These are phyloP conservation scores for Zeus faber DNA, from an alignment of 2,113 vertebrate genomes.

Conservation along the genomic window DNA sequence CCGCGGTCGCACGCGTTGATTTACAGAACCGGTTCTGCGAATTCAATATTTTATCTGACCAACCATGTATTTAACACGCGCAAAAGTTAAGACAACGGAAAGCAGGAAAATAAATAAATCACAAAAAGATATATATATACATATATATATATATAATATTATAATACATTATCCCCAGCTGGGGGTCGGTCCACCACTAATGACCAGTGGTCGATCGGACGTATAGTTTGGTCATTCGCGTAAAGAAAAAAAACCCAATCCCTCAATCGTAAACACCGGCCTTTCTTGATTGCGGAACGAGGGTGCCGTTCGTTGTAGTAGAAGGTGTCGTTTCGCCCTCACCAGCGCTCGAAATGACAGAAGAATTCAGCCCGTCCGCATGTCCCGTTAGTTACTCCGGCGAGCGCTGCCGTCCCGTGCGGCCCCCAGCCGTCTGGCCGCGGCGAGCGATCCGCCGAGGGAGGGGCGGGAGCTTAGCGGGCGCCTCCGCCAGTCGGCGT, in stretches of 20 bases:
- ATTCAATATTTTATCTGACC: background rate
- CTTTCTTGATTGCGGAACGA: too few relatives aligned
- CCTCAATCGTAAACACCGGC: too few relatives aligned
- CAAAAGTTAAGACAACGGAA: constrained; percentile 29
- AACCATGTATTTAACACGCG: background rate
- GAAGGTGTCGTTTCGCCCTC: constrained; percentile 51
- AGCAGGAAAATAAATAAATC: too few relatives aligned
- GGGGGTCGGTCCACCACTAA: constrained; percentile 38
- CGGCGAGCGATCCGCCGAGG: constrained; percentile 44
- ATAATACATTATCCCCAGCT: constrained; percentile 33
- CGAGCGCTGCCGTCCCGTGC: constrained; percentile 71
- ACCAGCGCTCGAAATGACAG: constrained; percentile 62
- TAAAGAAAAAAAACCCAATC: constrained; percentile 28
- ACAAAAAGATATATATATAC: too few relatives aligned
- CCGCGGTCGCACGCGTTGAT: background rate
- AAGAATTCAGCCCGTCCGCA: constrained; percentile 63
- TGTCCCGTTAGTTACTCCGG: constrained; percentile 68
- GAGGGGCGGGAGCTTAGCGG: constrained; percentile 27
- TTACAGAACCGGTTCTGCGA: background rate
- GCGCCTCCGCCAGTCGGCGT: constrained; percentile 52
- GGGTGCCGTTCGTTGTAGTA: too few relatives aligned
- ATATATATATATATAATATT: too few relatives aligned
- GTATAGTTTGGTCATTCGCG: constrained; percentile 26
- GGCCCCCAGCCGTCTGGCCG: constrained; percentile 57
- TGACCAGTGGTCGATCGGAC: constrained; percentile 58